Evolutionary conservation across 1,140 invertebrate genomes (phyloP).

Genomic region (Drosophila nikananu): DNA sequence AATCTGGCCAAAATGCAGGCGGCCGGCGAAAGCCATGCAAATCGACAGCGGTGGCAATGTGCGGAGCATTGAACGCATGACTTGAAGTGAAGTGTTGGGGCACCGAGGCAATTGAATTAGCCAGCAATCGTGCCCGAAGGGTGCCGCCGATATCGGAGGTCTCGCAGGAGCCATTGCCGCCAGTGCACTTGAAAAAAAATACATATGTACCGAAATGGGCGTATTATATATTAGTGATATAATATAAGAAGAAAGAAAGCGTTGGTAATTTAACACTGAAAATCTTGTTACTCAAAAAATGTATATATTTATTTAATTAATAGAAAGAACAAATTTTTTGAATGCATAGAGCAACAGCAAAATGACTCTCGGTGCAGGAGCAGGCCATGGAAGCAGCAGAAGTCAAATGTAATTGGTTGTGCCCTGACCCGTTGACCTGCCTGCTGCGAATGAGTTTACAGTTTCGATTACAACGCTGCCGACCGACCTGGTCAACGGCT

Average conservation of each 20-base stretch:
- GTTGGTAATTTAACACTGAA: neutral
- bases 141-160: neutral
- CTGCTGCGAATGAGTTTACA: slow-evolving; percentile 30
- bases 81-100: neutral
- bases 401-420: slow-evolving; percentile 51
- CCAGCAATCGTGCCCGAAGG: neutral
- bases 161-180: neutral
- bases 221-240: neutral
- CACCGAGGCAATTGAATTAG: slow-evolving; percentile 12
- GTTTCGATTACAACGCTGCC: slow-evolving; percentile 39
- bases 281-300: no score
- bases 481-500: slow-evolving; percentile 31
- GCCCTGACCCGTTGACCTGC: slow-evolving; percentile 17
- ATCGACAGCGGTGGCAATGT: neutral
- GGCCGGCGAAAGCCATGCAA: neutral
- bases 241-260: neutral
- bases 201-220: no score
- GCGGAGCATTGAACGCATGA: neutral
- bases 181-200: neutral
- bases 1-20: slow-evolving; percentile 4
- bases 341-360: neutral
- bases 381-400: neutral
- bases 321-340: neutral
- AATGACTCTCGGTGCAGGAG: neutral
- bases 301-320: no score